A percentile compares a stretch with the other conserved stretches of the same genome.
Conservation (phyloP, 64 coral and sea anemone species). For the Montipora efflorescens region DNA sequence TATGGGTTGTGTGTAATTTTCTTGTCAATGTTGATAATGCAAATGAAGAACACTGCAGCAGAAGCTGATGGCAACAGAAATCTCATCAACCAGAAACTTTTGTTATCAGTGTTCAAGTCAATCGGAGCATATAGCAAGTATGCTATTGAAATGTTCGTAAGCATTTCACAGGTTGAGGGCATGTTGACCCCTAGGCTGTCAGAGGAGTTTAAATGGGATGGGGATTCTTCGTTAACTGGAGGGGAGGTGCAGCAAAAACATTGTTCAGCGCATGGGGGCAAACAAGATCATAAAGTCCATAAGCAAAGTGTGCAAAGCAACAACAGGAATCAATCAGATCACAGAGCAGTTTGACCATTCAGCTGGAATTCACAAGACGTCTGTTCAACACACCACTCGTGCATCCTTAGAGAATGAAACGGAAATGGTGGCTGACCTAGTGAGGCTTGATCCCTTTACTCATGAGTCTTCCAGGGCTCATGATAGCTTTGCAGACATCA, state of each 20-base stretch:
- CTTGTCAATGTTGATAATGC: no score
- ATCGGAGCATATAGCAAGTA: background rate
- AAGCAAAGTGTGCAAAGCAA: conserved; percentile 71
- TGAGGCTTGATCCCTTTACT: conserved; percentile 54
- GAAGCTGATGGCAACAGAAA: no score
- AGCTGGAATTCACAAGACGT: conserved; percentile 40
- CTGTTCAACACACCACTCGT: conserved; percentile 67
- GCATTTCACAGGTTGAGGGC: no score
- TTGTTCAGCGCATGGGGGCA: conserved; percentile 25
- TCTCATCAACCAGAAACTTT: no score
- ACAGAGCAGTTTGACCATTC: conserved; percentile 37
- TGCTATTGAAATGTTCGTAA: background rate
- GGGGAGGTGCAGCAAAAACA: no score
- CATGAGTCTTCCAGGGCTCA: conserved; percentile 25
- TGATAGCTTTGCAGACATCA: conserved; percentile 63
- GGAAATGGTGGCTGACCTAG: conserved; percentile 59
- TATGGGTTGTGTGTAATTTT: no score
- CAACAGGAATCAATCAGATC: conserved; percentile 44
- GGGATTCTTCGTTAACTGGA: no score
- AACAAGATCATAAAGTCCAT: conserved; percentile 67
- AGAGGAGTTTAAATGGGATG: no score
- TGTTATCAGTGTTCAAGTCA: conserved; percentile 55
- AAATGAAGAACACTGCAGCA: no score
- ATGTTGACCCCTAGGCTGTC: no score
- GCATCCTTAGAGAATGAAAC: conserved; percentile 52